A percentile compares a stretch with the other conserved stretches of the same genome.
phyloP scores from a whole-genome alignment of 2,888 invertebrate species.

The Noctuana brunneofusca region DNA sequence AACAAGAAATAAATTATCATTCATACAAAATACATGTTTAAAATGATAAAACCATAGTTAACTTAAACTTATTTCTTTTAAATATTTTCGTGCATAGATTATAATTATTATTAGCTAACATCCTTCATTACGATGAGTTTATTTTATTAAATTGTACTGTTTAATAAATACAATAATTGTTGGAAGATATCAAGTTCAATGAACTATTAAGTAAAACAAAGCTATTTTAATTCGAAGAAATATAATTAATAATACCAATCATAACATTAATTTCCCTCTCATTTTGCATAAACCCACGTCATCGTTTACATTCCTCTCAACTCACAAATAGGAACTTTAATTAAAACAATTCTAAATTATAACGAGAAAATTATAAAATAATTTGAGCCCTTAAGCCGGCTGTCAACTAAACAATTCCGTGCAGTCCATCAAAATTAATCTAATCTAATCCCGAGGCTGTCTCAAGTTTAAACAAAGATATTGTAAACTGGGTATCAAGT shows the following conservation, averaged over 20 bases:
- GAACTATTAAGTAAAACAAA: too few relatives aligned
- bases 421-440: slow-evolving; percentile 82
- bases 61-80: too few relatives aligned
- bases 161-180: too few relatives aligned
- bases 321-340: slow-evolving; percentile 70
- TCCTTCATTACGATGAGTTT: too few relatives aligned
- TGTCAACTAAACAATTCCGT: slow-evolving; percentile 77
- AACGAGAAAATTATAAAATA: slow-evolving; percentile 72
- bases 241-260: slow-evolving; percentile 8
- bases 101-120: too few relatives aligned
- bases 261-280: slow-evolving; percentile 40
- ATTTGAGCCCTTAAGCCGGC: slow-evolving; percentile 69
- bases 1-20: not conserved
- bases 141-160: too few relatives aligned
- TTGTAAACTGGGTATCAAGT: slow-evolving; percentile 73
- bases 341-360: slow-evolving; percentile 73
- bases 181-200: not conserved
- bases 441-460: slow-evolving; percentile 73
- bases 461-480: slow-evolving; percentile 79
- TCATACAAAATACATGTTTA: not conserved
- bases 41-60: too few relatives aligned
- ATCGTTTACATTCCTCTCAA: slow-evolving; percentile 51
- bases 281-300: slow-evolving; percentile 59
- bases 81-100: too few relatives aligned
- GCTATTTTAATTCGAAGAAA: not conserved